A percentile compares a stretch with the other conserved stretches of the same genome.
Evolutionary conservation across 2,113 vertebrate genomes (phyloP).

Genomic region (Merops nubicus): DNA sequence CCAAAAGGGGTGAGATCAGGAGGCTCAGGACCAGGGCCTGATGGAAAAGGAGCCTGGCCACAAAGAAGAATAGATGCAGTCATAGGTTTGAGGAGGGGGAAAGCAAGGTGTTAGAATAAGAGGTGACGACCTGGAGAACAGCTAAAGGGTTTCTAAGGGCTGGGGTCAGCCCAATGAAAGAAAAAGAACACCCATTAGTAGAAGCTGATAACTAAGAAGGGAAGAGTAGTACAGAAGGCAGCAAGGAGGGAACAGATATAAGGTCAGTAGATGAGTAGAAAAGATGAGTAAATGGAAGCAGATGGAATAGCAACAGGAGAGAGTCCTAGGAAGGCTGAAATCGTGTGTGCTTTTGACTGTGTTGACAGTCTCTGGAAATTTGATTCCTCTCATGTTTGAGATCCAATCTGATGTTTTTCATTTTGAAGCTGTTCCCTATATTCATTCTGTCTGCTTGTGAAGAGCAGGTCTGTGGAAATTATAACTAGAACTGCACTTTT

Average conservation of each 20-base stretch:
- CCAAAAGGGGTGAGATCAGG: not conserved
- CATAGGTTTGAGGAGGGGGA: not conserved
- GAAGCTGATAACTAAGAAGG: not conserved
- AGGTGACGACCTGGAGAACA: not conserved
- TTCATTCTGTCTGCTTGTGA: not conserved
- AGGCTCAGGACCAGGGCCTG: not conserved
- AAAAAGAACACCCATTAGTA: not conserved
- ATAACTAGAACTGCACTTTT: not conserved
- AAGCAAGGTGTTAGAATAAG: not conserved
- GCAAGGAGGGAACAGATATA: not conserved
- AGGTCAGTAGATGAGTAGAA: not conserved
- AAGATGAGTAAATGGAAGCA: not conserved
- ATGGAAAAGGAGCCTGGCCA: not conserved
- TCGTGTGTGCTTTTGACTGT: not conserved
- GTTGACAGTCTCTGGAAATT: not conserved
- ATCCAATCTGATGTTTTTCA: not conserved
- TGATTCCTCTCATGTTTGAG: not conserved
- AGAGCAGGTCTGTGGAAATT: not conserved
- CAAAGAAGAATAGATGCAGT: not conserved
- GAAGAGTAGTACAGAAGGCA: not conserved
- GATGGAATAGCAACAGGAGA: too few species aligned
- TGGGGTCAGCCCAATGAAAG: not conserved
- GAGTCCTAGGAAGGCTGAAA: not conserved
- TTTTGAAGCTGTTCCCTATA: not conserved
- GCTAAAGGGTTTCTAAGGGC: not conserved